phyloP scores from a whole-genome alignment of 2,888 invertebrate species.

The Lottia gigantea region DNA sequence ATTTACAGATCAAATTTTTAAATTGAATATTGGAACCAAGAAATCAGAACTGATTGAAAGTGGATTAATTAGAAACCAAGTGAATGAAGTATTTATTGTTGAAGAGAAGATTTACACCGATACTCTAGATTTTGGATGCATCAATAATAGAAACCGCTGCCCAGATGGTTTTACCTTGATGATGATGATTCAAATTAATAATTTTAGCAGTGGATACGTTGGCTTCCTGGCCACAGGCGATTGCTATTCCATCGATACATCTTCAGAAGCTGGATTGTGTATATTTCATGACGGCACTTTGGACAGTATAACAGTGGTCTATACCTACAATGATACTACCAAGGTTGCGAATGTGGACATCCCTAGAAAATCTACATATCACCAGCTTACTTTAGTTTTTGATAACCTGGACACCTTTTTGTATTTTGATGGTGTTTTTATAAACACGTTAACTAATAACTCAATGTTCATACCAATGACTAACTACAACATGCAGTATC shows the following conservation, averaged over 20 bases:
- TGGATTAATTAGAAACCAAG: not conserved
- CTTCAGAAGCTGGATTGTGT: not conserved
- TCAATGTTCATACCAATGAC: not conserved
- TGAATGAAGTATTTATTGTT: not conserved
- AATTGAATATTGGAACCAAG: not conserved
- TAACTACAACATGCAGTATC: not conserved
- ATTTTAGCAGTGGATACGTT: not conserved
- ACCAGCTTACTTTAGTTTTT: not conserved
- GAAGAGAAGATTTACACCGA: not conserved
- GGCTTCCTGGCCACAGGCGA: not conserved
- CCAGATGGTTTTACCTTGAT: constrained; percentile 18
- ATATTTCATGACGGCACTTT: not conserved
- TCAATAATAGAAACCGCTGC: constrained; percentile 14
- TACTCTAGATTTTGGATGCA: constrained; percentile 16
- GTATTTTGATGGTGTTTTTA: not conserved
- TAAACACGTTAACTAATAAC: not conserved
- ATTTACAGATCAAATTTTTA: not conserved
- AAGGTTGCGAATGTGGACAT: not conserved
- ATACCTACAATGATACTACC: not conserved
- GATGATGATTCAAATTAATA: not conserved
- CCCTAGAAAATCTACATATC: not conserved
- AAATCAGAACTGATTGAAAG: not conserved
- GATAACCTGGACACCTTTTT: not conserved
- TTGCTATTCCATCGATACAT: not conserved
- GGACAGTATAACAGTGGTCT: not conserved